Conservation (phyloP, 2,113 vertebrate species). For the Turnix velox region DNA sequence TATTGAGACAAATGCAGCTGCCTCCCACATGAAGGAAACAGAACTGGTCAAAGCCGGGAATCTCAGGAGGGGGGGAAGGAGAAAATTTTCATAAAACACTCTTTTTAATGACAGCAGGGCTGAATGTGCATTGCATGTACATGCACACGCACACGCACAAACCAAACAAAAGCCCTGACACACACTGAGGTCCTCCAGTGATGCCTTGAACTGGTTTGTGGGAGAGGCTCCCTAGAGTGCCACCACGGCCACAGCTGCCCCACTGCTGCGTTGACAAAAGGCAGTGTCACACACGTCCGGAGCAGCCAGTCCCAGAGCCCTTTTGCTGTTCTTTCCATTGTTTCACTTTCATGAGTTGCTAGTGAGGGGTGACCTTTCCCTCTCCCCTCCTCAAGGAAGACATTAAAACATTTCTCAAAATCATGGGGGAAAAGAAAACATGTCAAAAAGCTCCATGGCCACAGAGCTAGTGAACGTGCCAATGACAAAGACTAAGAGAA, state of each 20-base stretch:
- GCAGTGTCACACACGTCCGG: not conserved
- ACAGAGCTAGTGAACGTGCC: not conserved
- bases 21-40: slow-evolving; percentile 51
- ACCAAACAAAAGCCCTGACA: slow-evolving; percentile 5
- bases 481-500: not conserved
- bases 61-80: not conserved
- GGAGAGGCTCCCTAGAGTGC: not conserved
- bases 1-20: slow-evolving; percentile 38
- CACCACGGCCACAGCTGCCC: not conserved
- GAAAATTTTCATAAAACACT: slow-evolving; percentile 12
- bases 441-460: not conserved
- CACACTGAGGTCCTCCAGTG: not conserved
- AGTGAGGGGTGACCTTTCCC: slow-evolving; percentile 37
- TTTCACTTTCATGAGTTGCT: slow-evolving; percentile 43
- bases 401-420: not conserved
- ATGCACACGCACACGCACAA: not conserved
- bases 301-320: not conserved
- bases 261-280: slow-evolving; percentile 15
- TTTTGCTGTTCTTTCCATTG: slow-evolving; percentile 50
- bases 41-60: slow-evolving; percentile 29
- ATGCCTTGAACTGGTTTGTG: slow-evolving; percentile 5
- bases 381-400: slow-evolving; percentile 32
- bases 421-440: not conserved
- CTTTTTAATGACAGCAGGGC: not conserved
- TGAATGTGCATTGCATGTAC: rapidly evolving